Percentiles rank a stretch among this genome's conserved stretches.
Evolutionary conservation across 2,113 vertebrate species (phyloP).

Genomic region (Dromiciops gliroides): DNA sequence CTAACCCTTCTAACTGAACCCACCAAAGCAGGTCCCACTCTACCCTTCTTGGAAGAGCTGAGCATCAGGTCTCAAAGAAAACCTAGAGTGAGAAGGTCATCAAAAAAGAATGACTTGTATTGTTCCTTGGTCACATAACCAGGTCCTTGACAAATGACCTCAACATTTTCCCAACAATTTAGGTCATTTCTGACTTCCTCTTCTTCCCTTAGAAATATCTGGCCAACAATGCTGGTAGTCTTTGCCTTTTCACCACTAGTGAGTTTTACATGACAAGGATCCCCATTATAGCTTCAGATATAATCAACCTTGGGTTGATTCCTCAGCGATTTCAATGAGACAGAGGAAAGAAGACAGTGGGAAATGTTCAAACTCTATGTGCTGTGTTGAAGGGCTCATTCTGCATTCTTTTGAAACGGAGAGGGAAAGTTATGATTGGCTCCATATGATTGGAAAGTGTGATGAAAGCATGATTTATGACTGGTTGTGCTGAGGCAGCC

Average conservation of each 20-base stretch:
- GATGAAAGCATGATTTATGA: constrained; percentile 79
- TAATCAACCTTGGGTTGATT: background rate
- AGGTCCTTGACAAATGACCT: constrained; percentile 8
- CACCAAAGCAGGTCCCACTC: background rate
- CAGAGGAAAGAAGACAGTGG: constrained; percentile 52
- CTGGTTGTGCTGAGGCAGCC: constrained; percentile 37
- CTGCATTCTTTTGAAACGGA: constrained; percentile 65
- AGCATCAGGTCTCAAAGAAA: background rate
- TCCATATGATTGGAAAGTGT: constrained; percentile 75
- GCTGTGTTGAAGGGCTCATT: constrained; percentile 56
- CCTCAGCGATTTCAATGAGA: constrained; percentile 6
- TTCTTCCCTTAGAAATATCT: background rate
- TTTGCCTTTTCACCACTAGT: background rate
- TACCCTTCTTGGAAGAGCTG: constrained; percentile 1
- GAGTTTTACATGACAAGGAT: background rate
- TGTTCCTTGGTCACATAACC: background rate
- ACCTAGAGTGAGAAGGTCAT: background rate
- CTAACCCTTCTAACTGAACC: background rate
- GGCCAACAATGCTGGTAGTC: constrained; percentile 9
- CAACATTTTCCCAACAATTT: background rate
- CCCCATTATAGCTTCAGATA: background rate
- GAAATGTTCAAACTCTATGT: constrained; percentile 56
- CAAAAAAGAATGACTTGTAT: background rate
- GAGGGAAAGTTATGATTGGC: constrained; percentile 69
- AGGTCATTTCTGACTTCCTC: background rate